A percentile compares a stretch with the other conserved stretches of the same genome.
Conservation (phyloP, 1,140 invertebrate genomes). For the Diorhabda elongata region DNA sequence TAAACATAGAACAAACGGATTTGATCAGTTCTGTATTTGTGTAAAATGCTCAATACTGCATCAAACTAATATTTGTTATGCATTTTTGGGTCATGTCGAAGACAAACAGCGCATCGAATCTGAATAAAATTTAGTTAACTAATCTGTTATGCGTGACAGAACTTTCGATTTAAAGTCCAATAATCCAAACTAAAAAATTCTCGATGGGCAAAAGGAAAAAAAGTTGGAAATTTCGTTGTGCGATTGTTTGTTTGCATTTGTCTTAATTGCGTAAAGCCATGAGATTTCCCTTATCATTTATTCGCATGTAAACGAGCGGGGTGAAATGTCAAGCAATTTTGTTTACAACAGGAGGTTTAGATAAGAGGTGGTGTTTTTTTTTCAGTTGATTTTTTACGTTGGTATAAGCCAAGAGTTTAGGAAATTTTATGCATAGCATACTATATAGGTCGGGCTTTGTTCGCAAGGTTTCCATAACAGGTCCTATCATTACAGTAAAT, state of each 20-base stretch:
- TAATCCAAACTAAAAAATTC: neutral
- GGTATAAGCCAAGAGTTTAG: too few species aligned
- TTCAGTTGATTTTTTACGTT: neutral
- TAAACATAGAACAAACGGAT: too few species aligned
- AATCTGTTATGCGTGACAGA: neutral
- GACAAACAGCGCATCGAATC: too few species aligned
- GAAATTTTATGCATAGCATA: too few species aligned
- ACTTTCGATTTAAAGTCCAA: neutral
- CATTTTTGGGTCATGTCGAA: too few species aligned
- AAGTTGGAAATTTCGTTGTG: neutral
- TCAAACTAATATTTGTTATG: too few species aligned
- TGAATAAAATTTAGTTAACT: too few species aligned
- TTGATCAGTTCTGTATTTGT: too few species aligned
- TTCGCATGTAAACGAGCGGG: slow-evolving; percentile 28
- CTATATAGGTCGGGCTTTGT: too few species aligned
- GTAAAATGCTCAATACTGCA: too few species aligned
- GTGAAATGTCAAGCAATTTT: slow-evolving; percentile 19
- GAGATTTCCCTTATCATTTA: slow-evolving; percentile 31
- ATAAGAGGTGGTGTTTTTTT: neutral
- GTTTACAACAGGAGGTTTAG: neutral
- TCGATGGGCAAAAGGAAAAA: neutral
- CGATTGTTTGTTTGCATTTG: neutral
- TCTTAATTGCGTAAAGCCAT: slow-evolving; percentile 31
- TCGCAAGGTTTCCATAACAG: too few species aligned
- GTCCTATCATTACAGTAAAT: too few species aligned